Percentiles rank a stretch among this genome's conserved stretches.
phyloP scores from a whole-genome alignment of 2,113 vertebrate species.

The Stigmatopora nigra region DNA sequence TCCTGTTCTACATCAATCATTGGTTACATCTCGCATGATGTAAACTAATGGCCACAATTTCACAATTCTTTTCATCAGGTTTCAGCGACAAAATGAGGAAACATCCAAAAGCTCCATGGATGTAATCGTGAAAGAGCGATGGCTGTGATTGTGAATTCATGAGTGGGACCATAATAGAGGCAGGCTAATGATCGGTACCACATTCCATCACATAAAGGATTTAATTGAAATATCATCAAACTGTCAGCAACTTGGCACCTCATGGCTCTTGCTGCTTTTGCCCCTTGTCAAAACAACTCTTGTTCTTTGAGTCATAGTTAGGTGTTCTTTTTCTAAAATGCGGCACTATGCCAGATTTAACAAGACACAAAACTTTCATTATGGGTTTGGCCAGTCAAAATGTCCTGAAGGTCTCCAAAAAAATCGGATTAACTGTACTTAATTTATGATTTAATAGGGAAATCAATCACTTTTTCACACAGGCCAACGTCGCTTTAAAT shows the following conservation, averaged over 20 bases:
- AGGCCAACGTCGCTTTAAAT: not conserved
- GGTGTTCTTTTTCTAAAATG: too few relatives aligned
- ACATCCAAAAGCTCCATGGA: not conserved
- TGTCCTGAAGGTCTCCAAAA: too few relatives aligned
- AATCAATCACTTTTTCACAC: too few relatives aligned
- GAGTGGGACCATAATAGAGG: slow-evolving; percentile 6
- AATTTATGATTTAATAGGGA: too few relatives aligned
- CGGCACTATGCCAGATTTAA: too few relatives aligned
- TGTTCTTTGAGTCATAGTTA: not conserved
- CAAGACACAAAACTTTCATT: too few relatives aligned
- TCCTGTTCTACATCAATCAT: not conserved
- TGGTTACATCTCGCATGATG: not conserved
- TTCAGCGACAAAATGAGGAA: not conserved
- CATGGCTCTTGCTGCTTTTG: slow-evolving; percentile 14
- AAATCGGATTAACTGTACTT: too few relatives aligned
- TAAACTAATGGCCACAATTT: not conserved
- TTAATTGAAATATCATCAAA: slow-evolving; percentile 30
- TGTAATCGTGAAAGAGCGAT: slow-evolving; percentile 20
- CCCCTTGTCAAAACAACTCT: not conserved
- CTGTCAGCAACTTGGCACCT: slow-evolving; percentile 15
- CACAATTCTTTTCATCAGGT: not conserved
- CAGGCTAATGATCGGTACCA: slow-evolving; percentile 20
- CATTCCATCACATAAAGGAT: slow-evolving; percentile 44
- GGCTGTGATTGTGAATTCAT: slow-evolving; percentile 36
- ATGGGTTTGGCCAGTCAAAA: too few relatives aligned